Evolutionary conservation across 2,797 vertebrate genomes (phyloP).

Genomic region (Sebastes hubbsi): DNA sequence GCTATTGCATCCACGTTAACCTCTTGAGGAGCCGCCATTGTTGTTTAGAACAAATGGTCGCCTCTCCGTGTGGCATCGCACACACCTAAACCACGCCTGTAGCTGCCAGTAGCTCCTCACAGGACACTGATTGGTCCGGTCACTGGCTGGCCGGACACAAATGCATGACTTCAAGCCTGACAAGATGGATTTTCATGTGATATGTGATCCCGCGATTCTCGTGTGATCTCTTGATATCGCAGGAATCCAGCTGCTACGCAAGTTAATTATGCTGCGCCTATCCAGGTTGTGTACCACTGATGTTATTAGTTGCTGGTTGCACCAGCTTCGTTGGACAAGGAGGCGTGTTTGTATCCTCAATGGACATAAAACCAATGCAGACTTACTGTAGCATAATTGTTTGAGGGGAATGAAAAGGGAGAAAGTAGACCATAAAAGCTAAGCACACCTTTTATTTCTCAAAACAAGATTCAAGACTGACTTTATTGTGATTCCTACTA

Average conservation of each 20-base stretch:
- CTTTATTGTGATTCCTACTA: too few species aligned
- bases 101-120: not conserved
- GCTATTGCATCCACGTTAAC: rapidly evolving
- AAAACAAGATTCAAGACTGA: too few species aligned
- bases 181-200: not conserved
- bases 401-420: not conserved
- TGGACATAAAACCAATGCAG: not conserved
- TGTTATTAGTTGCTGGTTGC: not conserved
- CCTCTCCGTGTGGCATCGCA: not conserved
- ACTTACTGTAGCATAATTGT: not conserved
- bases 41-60: not conserved
- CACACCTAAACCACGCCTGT: not conserved
- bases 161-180: not conserved
- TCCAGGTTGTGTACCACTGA: too few species aligned
- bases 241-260: not conserved
- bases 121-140: not conserved
- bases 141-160: not conserved
- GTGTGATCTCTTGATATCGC: too few species aligned
- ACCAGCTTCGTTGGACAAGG: not conserved
- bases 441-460: not conserved
- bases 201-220: not conserved
- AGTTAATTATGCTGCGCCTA: not conserved
- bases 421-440: not conserved
- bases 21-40: not conserved
- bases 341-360: not conserved